Percentiles rank a stretch among this genome's conserved stretches.
Evolutionary conservation across 2,888 invertebrate genomes (phyloP).

Genomic region (Andrena marginata): DNA sequence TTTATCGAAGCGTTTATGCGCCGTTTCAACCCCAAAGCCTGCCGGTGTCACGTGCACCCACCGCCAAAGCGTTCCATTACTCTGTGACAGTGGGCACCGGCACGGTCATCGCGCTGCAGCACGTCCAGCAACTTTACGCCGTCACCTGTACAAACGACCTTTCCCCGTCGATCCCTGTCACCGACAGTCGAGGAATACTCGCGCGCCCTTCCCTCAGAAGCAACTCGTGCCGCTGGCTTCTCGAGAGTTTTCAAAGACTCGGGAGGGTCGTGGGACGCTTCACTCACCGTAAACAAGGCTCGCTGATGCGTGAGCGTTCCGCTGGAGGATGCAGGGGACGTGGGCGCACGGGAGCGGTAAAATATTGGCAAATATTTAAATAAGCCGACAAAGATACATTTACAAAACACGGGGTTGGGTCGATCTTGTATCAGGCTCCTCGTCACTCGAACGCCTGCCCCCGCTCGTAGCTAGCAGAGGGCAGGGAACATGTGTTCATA

Average conservation of each 20-base stretch:
- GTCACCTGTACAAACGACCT: constrained; percentile 1
- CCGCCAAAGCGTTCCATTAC: constrained; percentile 49
- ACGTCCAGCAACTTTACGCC: constrained; percentile 45
- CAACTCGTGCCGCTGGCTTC: not conserved
- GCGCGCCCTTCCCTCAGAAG: not conserved
- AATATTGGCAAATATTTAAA: constrained; percentile 61
- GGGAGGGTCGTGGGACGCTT: constrained; percentile 13
- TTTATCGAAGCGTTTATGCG: constrained; percentile 60
- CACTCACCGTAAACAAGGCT: constrained; percentile 45
- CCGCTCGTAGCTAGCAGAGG: not conserved
- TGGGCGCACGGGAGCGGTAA: constrained; percentile 24
- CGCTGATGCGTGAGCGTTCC: constrained; percentile 20
- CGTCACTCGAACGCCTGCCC: not conserved
- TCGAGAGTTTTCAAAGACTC: not conserved
- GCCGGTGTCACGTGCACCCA: constrained; percentile 51
- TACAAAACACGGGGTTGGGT: constrained; percentile 6
- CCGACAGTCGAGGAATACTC: not conserved
- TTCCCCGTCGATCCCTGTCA: constrained; percentile 23
- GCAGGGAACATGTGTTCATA: constrained; percentile 34
- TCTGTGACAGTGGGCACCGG: constrained; percentile 38
- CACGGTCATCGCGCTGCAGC: constrained; percentile 30
- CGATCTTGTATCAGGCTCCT: constrained; percentile 21
- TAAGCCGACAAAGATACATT: constrained; percentile 49
- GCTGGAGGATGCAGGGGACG: not conserved
- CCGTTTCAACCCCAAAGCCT: constrained; percentile 39